Conservation (phyloP, 35 echinoderm and acorn worm genomes). For the Apostichopus parvimensis region DNA sequence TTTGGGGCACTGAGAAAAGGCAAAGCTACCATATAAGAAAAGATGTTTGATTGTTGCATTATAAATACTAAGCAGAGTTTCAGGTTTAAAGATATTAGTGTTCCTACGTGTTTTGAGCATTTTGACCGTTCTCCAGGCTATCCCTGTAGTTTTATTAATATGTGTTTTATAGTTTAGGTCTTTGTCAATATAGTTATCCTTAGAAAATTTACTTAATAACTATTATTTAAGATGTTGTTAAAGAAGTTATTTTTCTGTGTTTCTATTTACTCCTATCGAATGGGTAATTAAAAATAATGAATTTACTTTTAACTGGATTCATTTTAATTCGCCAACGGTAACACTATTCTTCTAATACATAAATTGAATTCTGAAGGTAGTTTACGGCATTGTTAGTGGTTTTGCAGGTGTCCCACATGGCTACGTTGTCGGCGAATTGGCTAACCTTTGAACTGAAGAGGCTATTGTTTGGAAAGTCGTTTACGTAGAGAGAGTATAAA, state of each 20-base stretch:
- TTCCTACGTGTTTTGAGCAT: too few species aligned
- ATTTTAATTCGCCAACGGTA: neutral
- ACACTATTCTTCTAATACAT: neutral
- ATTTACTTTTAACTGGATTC: neutral
- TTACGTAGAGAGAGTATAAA: constrained; percentile 3
- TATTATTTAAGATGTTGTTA: neutral
- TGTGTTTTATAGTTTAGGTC: neutral
- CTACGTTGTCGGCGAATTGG: neutral
- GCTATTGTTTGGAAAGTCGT: neutral
- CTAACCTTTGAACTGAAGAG: neutral
- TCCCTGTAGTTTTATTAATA: too few species aligned
- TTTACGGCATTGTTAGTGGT: too few species aligned
- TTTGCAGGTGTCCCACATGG: neutral
- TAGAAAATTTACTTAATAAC: neutral
- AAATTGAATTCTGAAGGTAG: neutral
- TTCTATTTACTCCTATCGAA: neutral
- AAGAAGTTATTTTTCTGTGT: neutral
- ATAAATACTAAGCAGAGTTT: too few species aligned
- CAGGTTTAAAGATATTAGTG: too few species aligned
- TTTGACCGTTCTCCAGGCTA: too few species aligned
- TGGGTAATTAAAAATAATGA: neutral
- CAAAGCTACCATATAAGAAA: too few species aligned
- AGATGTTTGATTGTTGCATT: too few species aligned
- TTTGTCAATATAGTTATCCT: neutral
- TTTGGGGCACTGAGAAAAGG: too few species aligned